Conservation (phyloP, 2,888 invertebrate species). For the Drosophila barbarae region DNA sequence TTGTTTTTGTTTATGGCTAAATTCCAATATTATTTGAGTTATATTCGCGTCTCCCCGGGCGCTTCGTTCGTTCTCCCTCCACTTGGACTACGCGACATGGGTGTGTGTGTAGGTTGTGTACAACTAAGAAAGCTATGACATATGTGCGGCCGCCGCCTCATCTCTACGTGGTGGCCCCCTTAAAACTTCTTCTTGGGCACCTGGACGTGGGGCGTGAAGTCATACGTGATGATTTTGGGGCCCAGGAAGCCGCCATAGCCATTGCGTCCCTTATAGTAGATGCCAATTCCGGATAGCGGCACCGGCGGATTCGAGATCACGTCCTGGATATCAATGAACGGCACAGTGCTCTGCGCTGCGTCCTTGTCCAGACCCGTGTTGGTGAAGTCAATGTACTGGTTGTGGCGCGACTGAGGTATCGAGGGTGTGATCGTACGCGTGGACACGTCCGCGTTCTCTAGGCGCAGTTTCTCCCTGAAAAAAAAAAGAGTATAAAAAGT, state of each 20-base stretch:
- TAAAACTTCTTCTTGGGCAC: conserved; percentile 75
- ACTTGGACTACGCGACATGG: conserved; percentile 15
- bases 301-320: conserved; percentile 85
- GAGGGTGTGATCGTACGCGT: conserved; percentile 81
- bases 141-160: conserved; percentile 17
- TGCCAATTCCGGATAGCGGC: conserved; percentile 87
- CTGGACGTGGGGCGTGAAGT: conserved; percentile 84
- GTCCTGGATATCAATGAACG: conserved; percentile 89
- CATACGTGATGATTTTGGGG: conserved; percentile 87
- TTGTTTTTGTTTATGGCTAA: conserved; percentile 26
- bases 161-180: neutral
- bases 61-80: neutral
- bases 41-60: conserved; percentile 17
- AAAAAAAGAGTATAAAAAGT: neutral
- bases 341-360: conserved; percentile 90
- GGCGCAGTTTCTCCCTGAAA: conserved; percentile 81
- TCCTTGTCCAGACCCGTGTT: conserved; percentile 86
- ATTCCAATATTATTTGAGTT: conserved; percentile 32
- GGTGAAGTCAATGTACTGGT: conserved; percentile 86
- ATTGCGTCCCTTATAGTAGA: conserved; percentile 86
- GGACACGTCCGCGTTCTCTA: conserved; percentile 85
- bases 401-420: conserved; percentile 83
- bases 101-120: conserved; percentile 28
- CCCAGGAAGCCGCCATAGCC: conserved; percentile 89
- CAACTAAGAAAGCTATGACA: conserved; percentile 48